Conservation (phyloP, 2,797 vertebrate genomes). For the Hypotaenidia okinawae region DNA sequence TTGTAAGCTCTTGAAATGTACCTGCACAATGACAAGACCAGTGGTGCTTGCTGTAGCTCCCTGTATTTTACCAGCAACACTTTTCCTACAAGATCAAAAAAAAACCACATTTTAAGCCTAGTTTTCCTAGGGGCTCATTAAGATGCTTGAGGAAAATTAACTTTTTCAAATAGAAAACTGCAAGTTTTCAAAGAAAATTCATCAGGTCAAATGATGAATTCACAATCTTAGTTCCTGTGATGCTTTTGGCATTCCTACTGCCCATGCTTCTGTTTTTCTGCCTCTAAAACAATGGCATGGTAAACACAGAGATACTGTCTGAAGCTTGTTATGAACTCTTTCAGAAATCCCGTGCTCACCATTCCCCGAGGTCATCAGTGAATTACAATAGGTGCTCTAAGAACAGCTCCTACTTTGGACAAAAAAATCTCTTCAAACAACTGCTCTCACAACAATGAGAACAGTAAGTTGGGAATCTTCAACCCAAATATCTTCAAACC, state of each 20-base stretch:
- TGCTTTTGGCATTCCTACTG: not conserved
- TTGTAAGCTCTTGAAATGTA: not conserved
- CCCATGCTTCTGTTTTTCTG: not conserved
- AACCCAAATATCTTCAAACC: not conserved
- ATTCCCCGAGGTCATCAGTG: not conserved
- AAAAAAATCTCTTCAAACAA: not conserved
- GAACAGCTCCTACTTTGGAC: not conserved
- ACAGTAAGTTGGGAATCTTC: not conserved
- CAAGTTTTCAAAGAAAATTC: not conserved
- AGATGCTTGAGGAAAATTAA: not conserved
- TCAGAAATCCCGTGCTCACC: not conserved
- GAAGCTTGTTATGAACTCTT: not conserved
- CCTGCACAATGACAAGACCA: not conserved
- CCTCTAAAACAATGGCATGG: not conserved
- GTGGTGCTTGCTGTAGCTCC: not conserved
- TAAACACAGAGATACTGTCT: not conserved
- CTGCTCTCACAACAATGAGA: not conserved
- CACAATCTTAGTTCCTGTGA: not conserved
- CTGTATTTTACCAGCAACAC: not conserved
- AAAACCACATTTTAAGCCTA: not conserved
- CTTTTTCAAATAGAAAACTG: not conserved
- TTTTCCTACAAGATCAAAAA: not conserved
- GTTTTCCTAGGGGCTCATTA: not conserved
- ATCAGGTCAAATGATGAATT: not conserved
- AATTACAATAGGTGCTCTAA: not conserved